Conservation (phyloP, 2,888 invertebrate species). For the Seira sanloemensis region DNA sequence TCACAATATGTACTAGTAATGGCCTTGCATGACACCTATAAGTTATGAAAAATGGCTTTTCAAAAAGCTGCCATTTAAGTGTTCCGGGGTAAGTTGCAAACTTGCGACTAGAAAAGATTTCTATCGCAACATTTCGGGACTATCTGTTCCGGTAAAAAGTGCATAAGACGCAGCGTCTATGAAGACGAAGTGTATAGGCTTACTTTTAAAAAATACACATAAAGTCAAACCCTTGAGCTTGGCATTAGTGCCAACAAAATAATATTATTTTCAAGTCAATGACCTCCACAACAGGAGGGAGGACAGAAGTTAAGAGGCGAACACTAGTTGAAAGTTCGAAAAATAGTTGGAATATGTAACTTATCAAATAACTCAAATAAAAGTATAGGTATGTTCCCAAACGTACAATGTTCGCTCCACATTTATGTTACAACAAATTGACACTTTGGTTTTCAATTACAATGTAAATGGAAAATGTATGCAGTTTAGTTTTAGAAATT, state of each 20-base stretch:
- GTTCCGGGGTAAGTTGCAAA: too few species aligned
- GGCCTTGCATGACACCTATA: too few species aligned
- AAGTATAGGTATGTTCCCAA: neutral
- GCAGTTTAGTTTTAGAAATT: neutral
- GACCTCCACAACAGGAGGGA: slow-evolving; percentile 46
- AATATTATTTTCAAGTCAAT: slow-evolving; percentile 54
- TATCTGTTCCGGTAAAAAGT: too few species aligned
- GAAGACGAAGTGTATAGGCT: too few species aligned
- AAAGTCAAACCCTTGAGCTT: slow-evolving; percentile 62
- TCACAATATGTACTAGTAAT: too few species aligned
- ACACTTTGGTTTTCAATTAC: neutral
- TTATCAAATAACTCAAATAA: neutral
- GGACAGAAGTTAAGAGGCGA: neutral
- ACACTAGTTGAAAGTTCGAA: neutral
- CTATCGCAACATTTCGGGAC: too few species aligned
- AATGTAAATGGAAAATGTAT: too few species aligned
- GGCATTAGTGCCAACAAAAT: slow-evolving; percentile 58
- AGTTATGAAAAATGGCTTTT: too few species aligned
- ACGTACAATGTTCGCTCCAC: neutral
- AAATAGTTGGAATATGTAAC: neutral
- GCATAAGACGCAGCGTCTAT: too few species aligned
- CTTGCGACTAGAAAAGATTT: too few species aligned
- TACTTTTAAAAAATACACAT: too few species aligned
- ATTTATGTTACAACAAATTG: neutral
- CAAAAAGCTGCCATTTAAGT: too few species aligned